Evolutionary conservation across 2,797 vertebrate species (phyloP), one percentile per base, ranked within the genome.

Genomic region (Poecilia gillii): DNA sequence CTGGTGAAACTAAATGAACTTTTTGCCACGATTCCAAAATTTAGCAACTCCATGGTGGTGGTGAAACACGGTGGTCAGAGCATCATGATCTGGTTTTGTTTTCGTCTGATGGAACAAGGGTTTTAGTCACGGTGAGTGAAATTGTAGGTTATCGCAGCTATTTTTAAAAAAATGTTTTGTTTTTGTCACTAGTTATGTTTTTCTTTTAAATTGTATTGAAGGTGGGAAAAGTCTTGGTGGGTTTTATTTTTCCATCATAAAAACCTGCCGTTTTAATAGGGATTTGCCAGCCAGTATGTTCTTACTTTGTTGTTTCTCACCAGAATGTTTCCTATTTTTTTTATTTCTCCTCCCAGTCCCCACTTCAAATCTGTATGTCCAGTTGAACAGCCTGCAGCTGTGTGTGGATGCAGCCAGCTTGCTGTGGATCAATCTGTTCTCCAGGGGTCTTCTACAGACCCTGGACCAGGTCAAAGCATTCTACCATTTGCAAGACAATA

Each of bases 401-500:
- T 97, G 94, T 51, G 83, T 99, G 88, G 97, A 99, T 80, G 94
- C 96, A 31, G 90, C 96, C 64, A 99, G 98, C 14, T 91, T 99
- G 87, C 94, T 99, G 84, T 99, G 98, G 98, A 96, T 99, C 92
- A 97, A 96, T 79, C 93, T 98, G 83, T 99, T 99, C 87, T 96
- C 97, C 87, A 94, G 97, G 82, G 98, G 99, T 75, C 96, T 99
- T 71, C 97, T 96, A 74, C 96, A 92, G 74, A 98, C 98, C 20
- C 90, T 99, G 91, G 97, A 99, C 89, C 98, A 99, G 90, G 98
- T 99, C 90, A 98, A 98, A 93, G 97, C 97, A 74, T 98, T 99
- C 88, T 99, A 98, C 92, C 97, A 98, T 85, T 91, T 98, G 88
- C 97, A 98, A 87, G 96, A 96, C 89, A 96, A 97, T 0, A 95